Conservation (phyloP, 2,797 vertebrate species). For the Tokudaia tokunoshimensis region DNA sequence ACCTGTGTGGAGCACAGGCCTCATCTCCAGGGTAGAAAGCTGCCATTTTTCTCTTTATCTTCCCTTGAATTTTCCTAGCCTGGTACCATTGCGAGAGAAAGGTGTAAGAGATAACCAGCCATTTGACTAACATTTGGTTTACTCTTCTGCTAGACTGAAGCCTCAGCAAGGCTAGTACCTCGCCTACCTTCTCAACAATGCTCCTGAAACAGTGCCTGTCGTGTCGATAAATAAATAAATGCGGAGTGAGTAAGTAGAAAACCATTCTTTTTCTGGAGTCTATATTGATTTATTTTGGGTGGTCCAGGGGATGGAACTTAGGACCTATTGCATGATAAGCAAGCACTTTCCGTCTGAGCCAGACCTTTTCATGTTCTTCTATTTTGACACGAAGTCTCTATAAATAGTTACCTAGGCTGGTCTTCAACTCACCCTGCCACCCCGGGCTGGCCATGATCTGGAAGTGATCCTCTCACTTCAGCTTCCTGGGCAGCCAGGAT, state of each 20-base stretch:
- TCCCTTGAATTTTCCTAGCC: slow-evolving; percentile 9
- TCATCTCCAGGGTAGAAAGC: not conserved
- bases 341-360: not conserved
- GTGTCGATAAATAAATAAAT: not conserved
- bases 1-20: not conserved
- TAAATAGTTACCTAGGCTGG: not conserved
- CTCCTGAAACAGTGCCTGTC: not conserved
- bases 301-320: not conserved
- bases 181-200: not conserved
- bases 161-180: not conserved
- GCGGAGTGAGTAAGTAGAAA: not conserved
- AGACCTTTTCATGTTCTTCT: not conserved
- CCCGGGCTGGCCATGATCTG: not conserved
- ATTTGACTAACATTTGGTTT: slow-evolving; percentile 4
- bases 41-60: not conserved
- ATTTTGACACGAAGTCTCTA: not conserved
- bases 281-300: not conserved
- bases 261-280: not conserved
- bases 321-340: not conserved
- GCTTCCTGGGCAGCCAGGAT: not conserved
- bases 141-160: slow-evolving; percentile 2
- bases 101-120: not conserved
- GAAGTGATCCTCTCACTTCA: not conserved
- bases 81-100: not conserved
- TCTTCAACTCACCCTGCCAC: not conserved